Evolutionary conservation across 2,888 invertebrate genomes (phyloP), one percentile per base, ranked within the genome.

Genomic region (Xylota segnis): DNA sequence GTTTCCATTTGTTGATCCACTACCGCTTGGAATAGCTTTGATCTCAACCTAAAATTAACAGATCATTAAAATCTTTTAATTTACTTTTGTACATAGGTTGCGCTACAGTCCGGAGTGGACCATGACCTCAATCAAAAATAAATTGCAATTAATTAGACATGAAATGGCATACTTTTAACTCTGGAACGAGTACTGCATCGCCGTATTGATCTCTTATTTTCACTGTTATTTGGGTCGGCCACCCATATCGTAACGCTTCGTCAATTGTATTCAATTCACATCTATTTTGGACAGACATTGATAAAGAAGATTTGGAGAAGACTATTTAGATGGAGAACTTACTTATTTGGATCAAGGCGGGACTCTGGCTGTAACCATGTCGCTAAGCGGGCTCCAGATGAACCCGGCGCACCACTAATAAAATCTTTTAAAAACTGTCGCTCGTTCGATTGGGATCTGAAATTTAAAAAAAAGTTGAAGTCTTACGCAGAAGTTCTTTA

Each of bases 361-460:
- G 98, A 95, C 89, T 97, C 97, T 0, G 98, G 98, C 90, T 98
- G 97, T 75, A 99, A 93, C 98, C 99, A 99, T 90, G 97, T 95
- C 0, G 98, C 98, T 88, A 99, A 93, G 70, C 98, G 94, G 4
- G 98, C 98, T 0, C 99, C 99, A 1, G 97, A 97, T 0, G 95
- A 94, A 9, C 96, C 96, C 18, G 96, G 95, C 0, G 96, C 95
- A 75, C 98, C 97, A 37, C 95, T 94, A 63, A 99, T 97, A 91
- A 99, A 97, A 91, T 99, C 98, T 78, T 97, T 95, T 68, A 99
- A 94, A 92, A 99, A 99, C 87, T 97, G 95, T 5, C 97, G 94
- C 91, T 98, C 98, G 91, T 98, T 98, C 29, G 98, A 97, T 90
- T 97, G 96, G 88, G 95, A 95, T 89, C 97, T 97, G 91, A 88